A percentile compares a stretch with the other conserved stretches of the same genome.
Conservation (phyloP, 2,888 invertebrate genomes). For the Mechanitis mazaeus region DNA sequence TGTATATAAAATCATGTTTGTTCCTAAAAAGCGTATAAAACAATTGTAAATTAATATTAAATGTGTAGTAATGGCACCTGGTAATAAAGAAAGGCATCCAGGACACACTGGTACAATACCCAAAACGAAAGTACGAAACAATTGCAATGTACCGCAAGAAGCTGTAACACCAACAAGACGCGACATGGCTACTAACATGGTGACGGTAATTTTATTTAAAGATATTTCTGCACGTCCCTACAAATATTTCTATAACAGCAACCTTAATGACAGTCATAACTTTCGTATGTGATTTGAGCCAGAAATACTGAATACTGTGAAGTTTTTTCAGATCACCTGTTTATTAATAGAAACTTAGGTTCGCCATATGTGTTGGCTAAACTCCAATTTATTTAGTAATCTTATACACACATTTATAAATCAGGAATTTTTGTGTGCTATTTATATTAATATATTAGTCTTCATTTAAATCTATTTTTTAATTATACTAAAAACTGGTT, state of each 20-base stretch:
- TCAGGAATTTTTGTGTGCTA: conserved; percentile 29
- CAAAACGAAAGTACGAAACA: conserved; percentile 78
- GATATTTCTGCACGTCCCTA: conserved; percentile 8
- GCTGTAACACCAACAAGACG: conserved; percentile 78
- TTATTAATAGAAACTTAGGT: conserved; percentile 63
- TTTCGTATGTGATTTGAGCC: conserved; percentile 2
- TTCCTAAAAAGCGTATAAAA: conserved; percentile 20
- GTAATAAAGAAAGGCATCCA: conserved; percentile 70
- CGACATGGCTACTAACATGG: conserved; percentile 74
- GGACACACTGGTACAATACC: conserved; percentile 81
- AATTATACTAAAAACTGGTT: conserved; percentile 19
- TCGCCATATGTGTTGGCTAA: conserved; percentile 54
- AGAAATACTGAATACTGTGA: conserved; percentile 36
- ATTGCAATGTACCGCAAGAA: conserved; percentile 78
- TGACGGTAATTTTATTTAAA: conserved; percentile 51
- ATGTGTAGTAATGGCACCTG: conserved; percentile 66
- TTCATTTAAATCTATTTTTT: conserved; percentile 14
- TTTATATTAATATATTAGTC: conserved; percentile 30
- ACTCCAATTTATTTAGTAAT: conserved; percentile 51
- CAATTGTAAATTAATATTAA: conserved; percentile 12
- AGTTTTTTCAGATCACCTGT: conserved; percentile 49
- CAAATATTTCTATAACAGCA: neutral
- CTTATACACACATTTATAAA: conserved; percentile 29
- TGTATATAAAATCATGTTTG: conserved; percentile 13
- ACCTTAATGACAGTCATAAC: neutral